These are phyloP conservation scores for Borostomias antarcticus DNA, from an alignment of 2,797 vertebrate genomes.

Conservation along the genomic window DNA sequence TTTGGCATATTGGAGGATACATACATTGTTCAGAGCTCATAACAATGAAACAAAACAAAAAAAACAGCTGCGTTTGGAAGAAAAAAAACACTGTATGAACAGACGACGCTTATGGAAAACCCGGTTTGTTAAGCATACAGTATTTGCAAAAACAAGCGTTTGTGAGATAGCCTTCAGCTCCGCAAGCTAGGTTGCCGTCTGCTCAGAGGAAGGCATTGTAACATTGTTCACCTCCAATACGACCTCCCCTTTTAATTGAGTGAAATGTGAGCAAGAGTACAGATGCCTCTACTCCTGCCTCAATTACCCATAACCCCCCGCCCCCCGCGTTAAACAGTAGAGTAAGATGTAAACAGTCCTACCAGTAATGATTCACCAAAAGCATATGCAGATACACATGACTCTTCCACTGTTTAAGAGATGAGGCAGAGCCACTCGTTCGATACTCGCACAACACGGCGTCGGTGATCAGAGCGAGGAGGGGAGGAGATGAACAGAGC, in stretches of 20 bases:
- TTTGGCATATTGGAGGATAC: constrained; percentile 89
- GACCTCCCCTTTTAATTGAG: constrained; percentile 5
- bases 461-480: constrained; percentile 16
- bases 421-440: constrained; percentile 46
- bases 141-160: constrained; percentile 40
- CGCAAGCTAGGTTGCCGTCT: constrained; percentile 42
- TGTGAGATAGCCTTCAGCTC: constrained; percentile 43
- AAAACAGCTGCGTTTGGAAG: constrained; percentile 89
- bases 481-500: constrained; percentile 16
- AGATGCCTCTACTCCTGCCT: constrained; percentile 40
- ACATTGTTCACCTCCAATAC: constrained; percentile 47
- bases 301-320: constrained; percentile 16
- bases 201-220: constrained; percentile 60
- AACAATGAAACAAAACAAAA: constrained; percentile 61
- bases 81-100: constrained; percentile 55
- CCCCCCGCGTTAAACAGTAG: constrained; percentile 6
- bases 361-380: constrained; percentile 77
- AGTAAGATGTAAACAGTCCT: constrained; percentile 61
- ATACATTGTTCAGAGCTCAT: constrained; percentile 92
- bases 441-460: constrained; percentile 21
- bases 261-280: neutral
- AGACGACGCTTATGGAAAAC: constrained; percentile 41
- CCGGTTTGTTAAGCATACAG: constrained; percentile 27
- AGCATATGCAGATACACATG: constrained; percentile 58
- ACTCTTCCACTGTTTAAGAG: constrained; percentile 38